phyloP scores from a whole-genome alignment of 1,140 invertebrate genomes.

The Diorhabda carinulata region DNA sequence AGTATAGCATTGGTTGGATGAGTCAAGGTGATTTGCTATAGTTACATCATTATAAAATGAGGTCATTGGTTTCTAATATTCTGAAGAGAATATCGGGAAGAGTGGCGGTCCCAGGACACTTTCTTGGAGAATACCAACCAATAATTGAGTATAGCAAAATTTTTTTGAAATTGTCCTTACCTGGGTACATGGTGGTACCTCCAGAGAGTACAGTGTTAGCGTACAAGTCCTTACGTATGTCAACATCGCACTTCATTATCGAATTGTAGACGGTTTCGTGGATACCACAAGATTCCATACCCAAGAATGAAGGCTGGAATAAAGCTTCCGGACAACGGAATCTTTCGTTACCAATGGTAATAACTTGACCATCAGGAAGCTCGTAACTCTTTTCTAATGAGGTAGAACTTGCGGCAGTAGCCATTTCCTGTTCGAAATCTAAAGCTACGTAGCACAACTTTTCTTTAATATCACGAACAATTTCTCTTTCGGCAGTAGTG shows the following conservation, averaged over 20 bases:
- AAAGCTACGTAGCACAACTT: constrained; percentile 88
- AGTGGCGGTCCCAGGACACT: too few relatives aligned
- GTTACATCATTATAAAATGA: too few relatives aligned
- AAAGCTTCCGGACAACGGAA: constrained; percentile 97
- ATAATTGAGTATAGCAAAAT: too few relatives aligned
- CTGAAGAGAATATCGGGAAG: too few relatives aligned
- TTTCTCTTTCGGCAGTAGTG: constrained; percentile 94
- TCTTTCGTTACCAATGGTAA: constrained; percentile 93
- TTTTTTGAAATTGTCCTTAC: constrained; percentile 12
- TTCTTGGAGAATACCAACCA: too few relatives aligned
- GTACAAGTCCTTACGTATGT: constrained; percentile 92
- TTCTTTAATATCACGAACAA: constrained; percentile 93
- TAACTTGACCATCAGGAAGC: constrained; percentile 91
- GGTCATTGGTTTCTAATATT: too few relatives aligned
- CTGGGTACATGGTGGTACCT: constrained; percentile 96
- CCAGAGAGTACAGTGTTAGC: constrained; percentile 94
- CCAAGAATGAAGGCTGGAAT: constrained; percentile 93
- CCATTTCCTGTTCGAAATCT: constrained; percentile 94
- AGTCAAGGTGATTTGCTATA: too few relatives aligned
- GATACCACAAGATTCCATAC: constrained; percentile 93
- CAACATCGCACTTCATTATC: constrained; percentile 95
- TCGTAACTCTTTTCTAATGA: constrained; percentile 93
- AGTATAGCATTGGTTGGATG: too few relatives aligned
- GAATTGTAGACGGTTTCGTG: constrained; percentile 95
- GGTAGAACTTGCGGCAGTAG: constrained; percentile 84